Evolutionary conservation across 2,113 vertebrate genomes (phyloP), one percentile per base, ranked within the genome.

Genomic region (Syngnathoides biaculeatus): DNA sequence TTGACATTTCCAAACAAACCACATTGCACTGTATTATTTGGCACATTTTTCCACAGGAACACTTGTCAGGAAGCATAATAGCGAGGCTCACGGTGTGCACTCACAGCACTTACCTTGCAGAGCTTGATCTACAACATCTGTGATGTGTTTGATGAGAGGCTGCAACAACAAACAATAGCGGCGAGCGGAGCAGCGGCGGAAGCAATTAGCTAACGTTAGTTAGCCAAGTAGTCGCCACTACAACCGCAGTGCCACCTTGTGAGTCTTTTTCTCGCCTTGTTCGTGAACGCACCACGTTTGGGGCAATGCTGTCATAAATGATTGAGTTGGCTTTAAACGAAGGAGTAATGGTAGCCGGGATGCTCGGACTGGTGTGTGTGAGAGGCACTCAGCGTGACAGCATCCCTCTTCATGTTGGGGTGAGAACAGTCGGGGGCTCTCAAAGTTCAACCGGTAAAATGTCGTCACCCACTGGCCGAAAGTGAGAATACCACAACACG

Each of bases 121-220:
- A 78, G 86, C 86, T 87, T 89, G 89, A 84, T 90, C 84, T 93
- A 93, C 92, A 93, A 92, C 92, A 93, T 93, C 91, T 89, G 92
- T 90, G 92, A 86, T 91, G 80, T 91, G 89, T 91, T 91, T 91
- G 89, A 89, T 80, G 91, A 85, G 88, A 84, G 79, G 76, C 88
- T 88, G 89, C 89, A 88, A 88, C 90, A 89, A 91, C 89, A 91
- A 91, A 92, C 88, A 91, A 90, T 90, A 89, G 85, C 86, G 84
- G 81, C 84, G 73, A 81, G 73, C 79, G 88, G 55, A 30, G 55
- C 55, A 17, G 55, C 55, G 27, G 55, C 27, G 55, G 55, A 26
- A 26, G 55, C 90, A 90, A 89, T 89, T 86, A 90, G 88, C 88
- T 86, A 87, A 81, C 84, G 85, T 86, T 86, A 87, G 84, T 88